Base-by-base conservation (phyloP, 2,888 invertebrate genomes). In the Congeria kusceri region DNA sequence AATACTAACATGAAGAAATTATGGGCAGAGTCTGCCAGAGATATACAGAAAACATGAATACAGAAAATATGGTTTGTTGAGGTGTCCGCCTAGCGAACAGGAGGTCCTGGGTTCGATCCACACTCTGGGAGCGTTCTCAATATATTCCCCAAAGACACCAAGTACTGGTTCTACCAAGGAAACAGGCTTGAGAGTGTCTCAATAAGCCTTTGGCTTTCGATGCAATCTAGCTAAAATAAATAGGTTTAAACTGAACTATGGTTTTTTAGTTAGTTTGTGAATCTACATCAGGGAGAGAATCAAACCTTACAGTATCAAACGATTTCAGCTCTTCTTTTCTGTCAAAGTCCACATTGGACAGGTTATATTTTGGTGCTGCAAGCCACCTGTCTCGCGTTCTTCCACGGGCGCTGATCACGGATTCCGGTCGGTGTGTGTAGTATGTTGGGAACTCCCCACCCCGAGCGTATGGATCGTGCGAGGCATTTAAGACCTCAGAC, bases 371-470 rank as follows among this genome's bases (percentile, higher is more conserved):
- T 32, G 93, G 93, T 25, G 89, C 84, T 27, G 85, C 80, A 25
- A 92, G 84, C 91, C 92, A 93, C 64, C 92, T 88, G 78, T 93
- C 93, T 63, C 91, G 85, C 1, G 89, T 91, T 59, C 92, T 83
- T 18, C 90, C 88, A 59, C 93, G 82, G 65, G 91, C 91, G 69
- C 92, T 91, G 49, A 93, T 92, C 13, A 93, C 93, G n/a, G 93
- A 86, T 56, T 93, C 92, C 27, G 93, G 93, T 72, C 91, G 89
- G 80, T 93, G 93, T n/a, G 93, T 90, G 75, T 93, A 93, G 79
- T 91, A 89, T 4, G 93, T 92, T 5, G 93, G 93, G 74, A 93
- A 93, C 39, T 91, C 88, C n/a, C 93, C 93, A 32, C 93, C 93
- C 67, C 86, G 86, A 63, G 88, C 86, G 65, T 91, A 92, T 32